phyloP scores from a whole-genome alignment of 2,888 invertebrate genomes.

The Dryocosmus kuriphilus region DNA sequence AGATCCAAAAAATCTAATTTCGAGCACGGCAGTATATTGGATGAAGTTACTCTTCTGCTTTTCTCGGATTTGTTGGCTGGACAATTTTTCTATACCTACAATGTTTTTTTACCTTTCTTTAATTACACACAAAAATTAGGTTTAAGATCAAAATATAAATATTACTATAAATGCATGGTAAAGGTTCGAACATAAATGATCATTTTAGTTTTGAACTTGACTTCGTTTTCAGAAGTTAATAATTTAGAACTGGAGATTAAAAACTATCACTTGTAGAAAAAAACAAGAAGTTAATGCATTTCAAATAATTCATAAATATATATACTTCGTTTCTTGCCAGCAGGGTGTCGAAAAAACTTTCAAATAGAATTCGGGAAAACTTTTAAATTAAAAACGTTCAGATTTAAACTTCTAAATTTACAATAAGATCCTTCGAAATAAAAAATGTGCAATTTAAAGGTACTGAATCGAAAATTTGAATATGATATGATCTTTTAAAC shows the following conservation, averaged over 20 bases:
- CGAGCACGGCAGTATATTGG: slow-evolving; percentile 70
- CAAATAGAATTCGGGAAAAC: not conserved
- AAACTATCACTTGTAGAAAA: no score
- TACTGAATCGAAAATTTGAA: no score
- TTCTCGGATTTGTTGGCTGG: slow-evolving; percentile 19
- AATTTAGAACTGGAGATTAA: no score
- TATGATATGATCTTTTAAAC: no score
- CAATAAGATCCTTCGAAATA: no score
- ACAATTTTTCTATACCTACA: slow-evolving; percentile 17
- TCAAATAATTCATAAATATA: no score
- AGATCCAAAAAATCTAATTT: slow-evolving; percentile 70
- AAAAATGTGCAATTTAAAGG: no score
- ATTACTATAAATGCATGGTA: slow-evolving; percentile 28
- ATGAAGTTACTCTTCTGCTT: slow-evolving; percentile 25
- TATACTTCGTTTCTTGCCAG: not conserved
- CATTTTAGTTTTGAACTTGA: no score
- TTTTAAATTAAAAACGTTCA: not conserved
- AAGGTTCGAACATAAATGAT: slow-evolving; percentile 1
- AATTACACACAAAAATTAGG: not conserved
- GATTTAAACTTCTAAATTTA: no score
- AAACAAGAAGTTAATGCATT: no score
- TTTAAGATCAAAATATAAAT: slow-evolving; percentile 1
- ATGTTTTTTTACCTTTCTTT: not conserved
- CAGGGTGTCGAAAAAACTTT: not conserved
- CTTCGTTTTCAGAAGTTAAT: no score